Conservation (phyloP, 2,888 invertebrate genomes). For the Andricus quercusramuli region DNA sequence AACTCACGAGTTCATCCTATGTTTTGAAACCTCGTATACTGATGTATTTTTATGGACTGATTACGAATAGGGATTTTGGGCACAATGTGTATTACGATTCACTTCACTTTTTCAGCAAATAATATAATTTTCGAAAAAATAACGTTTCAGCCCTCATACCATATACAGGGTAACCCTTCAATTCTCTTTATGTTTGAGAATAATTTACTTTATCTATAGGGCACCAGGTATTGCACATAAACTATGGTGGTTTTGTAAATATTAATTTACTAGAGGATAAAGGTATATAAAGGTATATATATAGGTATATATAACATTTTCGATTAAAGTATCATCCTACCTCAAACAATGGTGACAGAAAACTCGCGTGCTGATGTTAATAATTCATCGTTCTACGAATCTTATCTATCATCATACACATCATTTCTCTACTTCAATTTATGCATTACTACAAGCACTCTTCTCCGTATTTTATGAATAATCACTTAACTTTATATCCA, state of each 20-base stretch:
- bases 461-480: not conserved
- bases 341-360: conserved; percentile 24
- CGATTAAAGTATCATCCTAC: conserved; percentile 25
- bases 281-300: too few species aligned
- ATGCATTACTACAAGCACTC: not conserved
- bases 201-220: not conserved
- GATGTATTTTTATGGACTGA: too few species aligned
- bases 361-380: conserved; percentile 29
- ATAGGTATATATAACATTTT: not conserved
- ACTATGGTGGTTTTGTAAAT: conserved; percentile 3
- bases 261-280: not conserved
- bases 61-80: too few species aligned
- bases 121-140: too few species aligned
- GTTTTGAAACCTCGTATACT: too few species aligned
- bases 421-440: not conserved
- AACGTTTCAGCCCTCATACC: too few species aligned
- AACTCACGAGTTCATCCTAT: too few species aligned
- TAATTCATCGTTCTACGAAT: conserved; percentile 13
- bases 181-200: too few species aligned
- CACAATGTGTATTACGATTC: too few species aligned
- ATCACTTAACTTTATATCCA: not conserved
- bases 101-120: too few species aligned
- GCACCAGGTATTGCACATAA: conserved; percentile 11
- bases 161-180: too few species aligned
- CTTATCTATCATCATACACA: conserved; percentile 25